phyloP scores from a whole-genome alignment of 2,797 vertebrate species.

The Arremon brunneinucha region DNA sequence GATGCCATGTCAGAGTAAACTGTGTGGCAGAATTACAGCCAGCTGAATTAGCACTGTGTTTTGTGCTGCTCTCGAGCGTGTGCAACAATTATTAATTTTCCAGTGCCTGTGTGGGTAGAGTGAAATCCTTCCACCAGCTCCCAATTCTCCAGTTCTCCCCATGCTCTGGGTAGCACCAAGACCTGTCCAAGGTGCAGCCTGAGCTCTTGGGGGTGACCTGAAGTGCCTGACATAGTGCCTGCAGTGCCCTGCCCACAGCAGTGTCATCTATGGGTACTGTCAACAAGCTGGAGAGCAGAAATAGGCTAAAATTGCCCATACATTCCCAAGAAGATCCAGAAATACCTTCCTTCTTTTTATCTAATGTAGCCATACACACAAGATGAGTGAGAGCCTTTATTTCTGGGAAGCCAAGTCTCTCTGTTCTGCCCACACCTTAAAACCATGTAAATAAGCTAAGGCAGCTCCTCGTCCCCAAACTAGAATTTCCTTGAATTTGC shows the following conservation, averaged over 20 bases:
- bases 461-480: not conserved
- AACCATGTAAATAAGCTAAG: not conserved
- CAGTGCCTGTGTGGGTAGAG: not conserved
- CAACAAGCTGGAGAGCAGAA: not conserved
- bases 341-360: not conserved
- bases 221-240: not conserved
- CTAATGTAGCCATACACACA: not conserved
- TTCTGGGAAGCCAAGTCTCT: not conserved
- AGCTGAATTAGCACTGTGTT: not conserved
- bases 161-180: not conserved
- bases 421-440: not conserved
- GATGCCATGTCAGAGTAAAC: not conserved
- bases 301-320: not conserved
- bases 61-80: not conserved
- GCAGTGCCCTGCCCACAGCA: not conserved
- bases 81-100: not conserved
- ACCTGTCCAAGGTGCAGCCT: accelerated
- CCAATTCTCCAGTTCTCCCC: not conserved
- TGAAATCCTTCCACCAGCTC: not conserved
- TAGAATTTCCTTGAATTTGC: not conserved
- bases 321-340: not conserved
- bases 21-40: not conserved
- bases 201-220: not conserved
- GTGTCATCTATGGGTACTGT: accelerated
- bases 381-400: not conserved